Evolutionary conservation across 2,888 invertebrate species (phyloP).

Genomic region (Temnothorax unifasciatus): DNA sequence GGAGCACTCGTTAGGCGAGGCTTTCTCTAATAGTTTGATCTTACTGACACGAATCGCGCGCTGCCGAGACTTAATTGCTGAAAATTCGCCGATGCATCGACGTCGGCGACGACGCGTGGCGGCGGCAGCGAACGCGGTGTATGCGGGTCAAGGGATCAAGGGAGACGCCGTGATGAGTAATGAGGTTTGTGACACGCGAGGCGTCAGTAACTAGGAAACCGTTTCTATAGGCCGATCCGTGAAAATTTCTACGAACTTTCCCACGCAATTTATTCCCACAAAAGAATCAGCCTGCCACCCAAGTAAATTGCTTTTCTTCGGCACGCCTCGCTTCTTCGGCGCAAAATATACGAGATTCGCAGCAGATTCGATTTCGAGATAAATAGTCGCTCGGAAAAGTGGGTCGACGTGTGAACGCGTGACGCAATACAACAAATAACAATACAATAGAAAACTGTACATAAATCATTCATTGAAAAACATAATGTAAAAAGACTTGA

Average conservation of each 20-base stretch:
- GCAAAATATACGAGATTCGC: background rate
- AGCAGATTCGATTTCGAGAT: conserved; percentile 11
- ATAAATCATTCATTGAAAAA: background rate
- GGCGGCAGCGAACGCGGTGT: background rate
- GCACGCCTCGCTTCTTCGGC: conserved; percentile 44
- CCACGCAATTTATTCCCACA: conserved; percentile 68
- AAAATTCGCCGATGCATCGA: conserved; percentile 26
- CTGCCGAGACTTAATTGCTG: conserved; percentile 12
- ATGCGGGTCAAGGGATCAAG: conserved; percentile 63
- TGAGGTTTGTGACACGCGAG: conserved; percentile 65
- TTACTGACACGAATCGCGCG: background rate
- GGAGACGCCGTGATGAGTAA: conserved; percentile 57
- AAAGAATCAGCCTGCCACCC: conserved; percentile 53
- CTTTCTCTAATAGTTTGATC: conserved; percentile 36
- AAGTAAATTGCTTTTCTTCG: conserved; percentile 58
- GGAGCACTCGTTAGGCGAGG: background rate
- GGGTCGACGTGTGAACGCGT: background rate
- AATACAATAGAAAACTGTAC: background rate
- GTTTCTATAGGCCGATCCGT: conserved; percentile 59
- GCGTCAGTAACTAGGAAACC: conserved; percentile 56
- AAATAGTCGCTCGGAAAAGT: conserved; percentile 5
- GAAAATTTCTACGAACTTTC: conserved; percentile 73
- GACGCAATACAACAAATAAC: background rate
- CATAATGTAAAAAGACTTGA: background rate
- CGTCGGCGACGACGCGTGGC: background rate